phyloP scores from a whole-genome alignment of 1,140 invertebrate genomes.

The Diorhabda elongata region DNA sequence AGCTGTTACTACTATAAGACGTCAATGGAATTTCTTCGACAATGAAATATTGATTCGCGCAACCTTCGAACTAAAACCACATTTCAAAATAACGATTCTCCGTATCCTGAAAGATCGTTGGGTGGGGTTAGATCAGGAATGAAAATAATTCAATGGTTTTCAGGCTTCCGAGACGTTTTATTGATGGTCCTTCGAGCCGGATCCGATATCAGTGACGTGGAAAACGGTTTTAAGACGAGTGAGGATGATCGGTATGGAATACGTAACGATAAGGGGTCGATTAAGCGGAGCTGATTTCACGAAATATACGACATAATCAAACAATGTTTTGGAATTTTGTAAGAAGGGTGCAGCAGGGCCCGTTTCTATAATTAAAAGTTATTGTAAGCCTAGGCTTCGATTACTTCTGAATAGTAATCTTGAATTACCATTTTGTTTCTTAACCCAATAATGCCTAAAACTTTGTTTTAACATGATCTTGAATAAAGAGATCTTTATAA shows the following conservation, averaged over 20 bases:
- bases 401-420: too few species aligned
- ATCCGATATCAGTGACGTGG: background rate
- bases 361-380: too few species aligned
- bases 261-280: background rate
- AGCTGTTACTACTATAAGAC: too few species aligned
- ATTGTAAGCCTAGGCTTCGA: too few species aligned
- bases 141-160: constrained; percentile 3
- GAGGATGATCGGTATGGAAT: constrained; percentile 2
- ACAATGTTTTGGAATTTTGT: too few species aligned
- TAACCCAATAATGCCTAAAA: too few species aligned
- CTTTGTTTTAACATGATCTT: too few species aligned
- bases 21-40: too few species aligned
- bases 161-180: background rate
- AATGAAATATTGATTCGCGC: too few species aligned
- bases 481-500: too few species aligned
- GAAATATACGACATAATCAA: background rate
- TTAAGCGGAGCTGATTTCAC: background rate
- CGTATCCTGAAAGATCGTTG: background rate
- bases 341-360: too few species aligned
- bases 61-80: background rate
- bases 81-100: background rate
- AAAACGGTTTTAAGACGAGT: background rate
- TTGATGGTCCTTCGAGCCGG: background rate
- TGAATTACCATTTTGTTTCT: too few species aligned
- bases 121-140: constrained; percentile 1